phyloP scores from a whole-genome alignment of 2,888 invertebrate species.

The Ferrisia virgata region DNA sequence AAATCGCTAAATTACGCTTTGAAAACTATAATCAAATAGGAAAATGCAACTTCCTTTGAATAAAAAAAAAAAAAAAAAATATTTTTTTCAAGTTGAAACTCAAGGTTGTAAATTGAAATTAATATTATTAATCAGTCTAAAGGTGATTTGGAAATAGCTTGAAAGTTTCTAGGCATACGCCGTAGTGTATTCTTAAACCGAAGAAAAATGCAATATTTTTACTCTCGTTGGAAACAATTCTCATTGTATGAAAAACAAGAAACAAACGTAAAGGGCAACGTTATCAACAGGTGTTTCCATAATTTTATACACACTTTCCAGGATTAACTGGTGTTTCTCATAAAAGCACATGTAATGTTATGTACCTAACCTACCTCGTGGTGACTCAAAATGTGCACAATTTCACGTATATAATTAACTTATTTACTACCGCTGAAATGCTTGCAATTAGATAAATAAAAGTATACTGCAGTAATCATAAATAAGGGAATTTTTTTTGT shows the following conservation, averaged over 20 bases:
- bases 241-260: neutral
- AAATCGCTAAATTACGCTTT: neutral
- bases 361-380: too few species aligned
- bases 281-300: neutral
- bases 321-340: neutral
- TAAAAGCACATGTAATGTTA: too few species aligned
- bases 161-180: neutral
- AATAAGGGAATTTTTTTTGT: too few species aligned
- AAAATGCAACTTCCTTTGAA: slow-evolving; percentile 14
- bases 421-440: too few species aligned
- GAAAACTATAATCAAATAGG: slow-evolving; percentile 1
- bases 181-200: neutral
- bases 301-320: neutral
- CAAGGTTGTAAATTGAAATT: neutral
- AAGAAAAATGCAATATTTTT: neutral
- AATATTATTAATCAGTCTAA: neutral
- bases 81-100: neutral
- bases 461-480: too few species aligned
- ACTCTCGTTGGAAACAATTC: neutral
- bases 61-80: too few species aligned
- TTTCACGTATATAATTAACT: too few species aligned
- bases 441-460: too few species aligned
- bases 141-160: neutral
- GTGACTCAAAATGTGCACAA: too few species aligned
- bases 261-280: neutral